These are phyloP conservation scores for Rhimphoctona megacephalus DNA, from an alignment of 2,888 invertebrate genomes.

Conservation along the genomic window DNA sequence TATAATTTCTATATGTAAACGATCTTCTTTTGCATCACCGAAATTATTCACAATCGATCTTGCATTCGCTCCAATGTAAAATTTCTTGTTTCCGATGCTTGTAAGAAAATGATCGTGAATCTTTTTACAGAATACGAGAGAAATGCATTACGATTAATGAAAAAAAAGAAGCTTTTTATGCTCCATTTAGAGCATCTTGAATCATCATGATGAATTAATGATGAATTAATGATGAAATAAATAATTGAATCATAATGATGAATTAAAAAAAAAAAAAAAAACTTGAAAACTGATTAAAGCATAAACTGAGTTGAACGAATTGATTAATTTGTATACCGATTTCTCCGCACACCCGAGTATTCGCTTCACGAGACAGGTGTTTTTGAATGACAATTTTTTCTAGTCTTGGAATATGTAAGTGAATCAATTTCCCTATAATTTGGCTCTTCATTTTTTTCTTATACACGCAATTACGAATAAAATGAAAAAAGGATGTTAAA, in stretches of 20 bases:
- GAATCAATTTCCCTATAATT: constrained; percentile 10
- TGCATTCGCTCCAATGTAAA: background rate
- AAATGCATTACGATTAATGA: background rate
- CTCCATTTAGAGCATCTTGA: too few species aligned
- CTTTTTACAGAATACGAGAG: background rate
- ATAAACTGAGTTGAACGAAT: background rate
- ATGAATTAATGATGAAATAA: too few species aligned
- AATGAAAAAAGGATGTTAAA: background rate
- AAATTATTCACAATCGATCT: constrained; percentile 61
- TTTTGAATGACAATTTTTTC: background rate
- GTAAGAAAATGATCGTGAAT: background rate
- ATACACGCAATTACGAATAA: background rate
- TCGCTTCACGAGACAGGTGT: background rate
- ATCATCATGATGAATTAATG: too few species aligned
- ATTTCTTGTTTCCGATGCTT: background rate
- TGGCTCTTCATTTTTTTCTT: background rate
- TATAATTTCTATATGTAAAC: background rate
- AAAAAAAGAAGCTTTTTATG: background rate
- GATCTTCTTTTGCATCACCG: constrained; percentile 28
- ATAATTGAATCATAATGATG: too few species aligned
- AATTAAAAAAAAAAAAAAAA: too few species aligned
- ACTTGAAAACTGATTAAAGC: too few species aligned
- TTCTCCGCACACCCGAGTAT: background rate
- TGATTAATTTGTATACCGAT: background rate
- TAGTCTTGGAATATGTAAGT: background rate